Evolutionary conservation across 2,888 invertebrate species (phyloP).

Genomic region (Tetrapedia diversipes): DNA sequence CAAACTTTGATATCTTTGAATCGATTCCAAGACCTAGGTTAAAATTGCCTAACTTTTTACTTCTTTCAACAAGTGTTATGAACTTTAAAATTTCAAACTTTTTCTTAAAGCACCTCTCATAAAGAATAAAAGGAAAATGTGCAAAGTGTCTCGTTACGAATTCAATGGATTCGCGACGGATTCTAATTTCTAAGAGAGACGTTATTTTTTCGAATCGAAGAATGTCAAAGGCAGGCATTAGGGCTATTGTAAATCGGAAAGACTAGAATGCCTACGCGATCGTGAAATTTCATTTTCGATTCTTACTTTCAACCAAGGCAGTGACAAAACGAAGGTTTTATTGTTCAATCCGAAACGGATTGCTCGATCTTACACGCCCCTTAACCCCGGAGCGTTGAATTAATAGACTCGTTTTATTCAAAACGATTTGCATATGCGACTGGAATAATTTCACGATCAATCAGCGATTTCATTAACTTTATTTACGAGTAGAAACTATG

Average conservation of each 20-base stretch:
- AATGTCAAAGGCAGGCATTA: neutral
- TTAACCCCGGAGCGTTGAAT: neutral
- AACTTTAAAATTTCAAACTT: too few relatives aligned
- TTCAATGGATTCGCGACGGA: conserved; percentile 4
- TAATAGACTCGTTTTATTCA: conserved; percentile 8
- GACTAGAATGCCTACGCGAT: conserved; percentile 35
- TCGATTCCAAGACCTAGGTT: too few relatives aligned
- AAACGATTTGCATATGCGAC: neutral
- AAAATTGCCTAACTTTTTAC: too few relatives aligned
- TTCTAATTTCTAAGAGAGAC: neutral
- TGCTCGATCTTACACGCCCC: too few relatives aligned
- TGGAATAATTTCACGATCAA: neutral
- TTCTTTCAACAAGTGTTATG: too few relatives aligned
- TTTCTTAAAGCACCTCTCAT: too few relatives aligned
- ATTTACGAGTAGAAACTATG: neutral
- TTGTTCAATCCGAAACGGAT: conserved; percentile 16
- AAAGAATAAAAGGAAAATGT: too few relatives aligned
- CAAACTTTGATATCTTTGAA: too few relatives aligned
- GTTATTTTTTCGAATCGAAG: neutral
- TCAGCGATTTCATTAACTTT: neutral
- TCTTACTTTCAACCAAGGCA: conserved; percentile 13
- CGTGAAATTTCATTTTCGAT: conserved; percentile 38
- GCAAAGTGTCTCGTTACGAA: neutral
- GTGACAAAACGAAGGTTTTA: conserved; percentile 21
- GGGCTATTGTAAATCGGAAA: conserved; percentile 28